Percentiles rank a stretch among this genome's conserved stretches.
These are phyloP conservation scores for Digitonthophagus gazella DNA, from an alignment of 2,888 invertebrate species.

Conservation along the genomic window DNA sequence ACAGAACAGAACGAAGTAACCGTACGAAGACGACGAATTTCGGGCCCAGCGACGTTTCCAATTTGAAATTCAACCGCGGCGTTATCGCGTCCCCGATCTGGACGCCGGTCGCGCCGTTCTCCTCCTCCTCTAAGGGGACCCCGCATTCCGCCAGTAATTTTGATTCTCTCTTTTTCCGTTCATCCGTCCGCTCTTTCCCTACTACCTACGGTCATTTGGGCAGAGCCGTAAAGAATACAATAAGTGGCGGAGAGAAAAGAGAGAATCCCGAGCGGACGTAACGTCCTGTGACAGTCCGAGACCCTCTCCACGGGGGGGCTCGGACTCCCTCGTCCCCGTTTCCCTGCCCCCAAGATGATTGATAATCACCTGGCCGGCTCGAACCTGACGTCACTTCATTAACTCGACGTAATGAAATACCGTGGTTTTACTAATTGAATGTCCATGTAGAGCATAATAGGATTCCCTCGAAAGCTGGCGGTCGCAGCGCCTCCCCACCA, in stretches of 20 bases:
- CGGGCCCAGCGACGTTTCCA: background rate
- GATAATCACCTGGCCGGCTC: slow-evolving; percentile 49
- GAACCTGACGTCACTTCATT: slow-evolving; percentile 51
- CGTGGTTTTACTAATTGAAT: slow-evolving; percentile 53
- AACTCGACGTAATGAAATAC: slow-evolving; percentile 51
- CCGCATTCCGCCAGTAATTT: background rate
- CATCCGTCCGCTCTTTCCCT: background rate
- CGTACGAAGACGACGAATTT: background rate
- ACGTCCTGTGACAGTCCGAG: background rate
- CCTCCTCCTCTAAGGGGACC: background rate
- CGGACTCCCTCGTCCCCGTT: background rate
- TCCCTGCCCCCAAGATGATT: slow-evolving; percentile 41
- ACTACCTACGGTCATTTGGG: background rate
- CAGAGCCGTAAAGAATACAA: background rate
- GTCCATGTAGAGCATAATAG: slow-evolving; percentile 51
- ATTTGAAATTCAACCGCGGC: background rate
- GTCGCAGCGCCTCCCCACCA: background rate
- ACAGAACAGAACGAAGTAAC: too few relatives aligned
- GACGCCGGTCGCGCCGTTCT: too few relatives aligned
- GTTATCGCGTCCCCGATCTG: background rate
- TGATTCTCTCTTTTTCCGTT: background rate
- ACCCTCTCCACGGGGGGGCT: background rate
- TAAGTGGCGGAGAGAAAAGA: background rate
- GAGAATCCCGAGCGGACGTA: background rate
- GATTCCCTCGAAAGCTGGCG: slow-evolving; percentile 39